Evolutionary conservation across 2,888 invertebrate species (phyloP), one percentile per base, ranked within the genome.

Genomic region (Meiosimyza platycephala): DNA sequence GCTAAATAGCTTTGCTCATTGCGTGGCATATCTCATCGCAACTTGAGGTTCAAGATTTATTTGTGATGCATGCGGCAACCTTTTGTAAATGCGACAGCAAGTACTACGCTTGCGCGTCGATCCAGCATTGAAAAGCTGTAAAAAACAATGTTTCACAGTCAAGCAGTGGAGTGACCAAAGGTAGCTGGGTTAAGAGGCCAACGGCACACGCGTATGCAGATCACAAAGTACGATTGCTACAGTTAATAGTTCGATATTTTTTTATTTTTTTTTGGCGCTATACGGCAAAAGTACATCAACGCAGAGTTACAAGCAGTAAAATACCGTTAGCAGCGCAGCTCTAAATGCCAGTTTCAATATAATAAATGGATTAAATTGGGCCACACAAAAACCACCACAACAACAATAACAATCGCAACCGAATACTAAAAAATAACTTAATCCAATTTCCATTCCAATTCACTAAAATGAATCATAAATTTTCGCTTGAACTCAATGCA

Each of bases 141-240:
- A 16, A n/a, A 40, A 28, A 18, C n/a, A 55, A 54, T 62, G 60
- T 11, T 62, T 7, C 11, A 15, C 33, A 16, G 4, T 57, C 28
- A 28, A 28, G 3, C 28, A 28, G 28, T 28, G 4, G 28, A 6
- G 11, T 18, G 59, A 59, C 16, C 22, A 13, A n/a, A 12, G 50
- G 50, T 12, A 64, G 51, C 64, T 64, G 28, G 51, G 64, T 64
- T 51, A 64, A 64, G 16, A 64, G 64, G 50, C 48, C 64, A 64
- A 51, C n/a, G 48, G 48, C 40, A 63, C 9, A 63, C 47, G 40
- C 40, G 40, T 40, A 47, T 63, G 33, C 48, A 7, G 33, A 48
- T 16, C 16, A 59, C n/a, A n/a, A 47, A 40, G 15, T 11, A 16
- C 33, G 59, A 28, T 28, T 28, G 28, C 28, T 28, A 60, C 59